Percentiles rank a stretch among this genome's conserved stretches.
Conservation (phyloP, 2,113 vertebrate species). For the Tringa solitaria region DNA sequence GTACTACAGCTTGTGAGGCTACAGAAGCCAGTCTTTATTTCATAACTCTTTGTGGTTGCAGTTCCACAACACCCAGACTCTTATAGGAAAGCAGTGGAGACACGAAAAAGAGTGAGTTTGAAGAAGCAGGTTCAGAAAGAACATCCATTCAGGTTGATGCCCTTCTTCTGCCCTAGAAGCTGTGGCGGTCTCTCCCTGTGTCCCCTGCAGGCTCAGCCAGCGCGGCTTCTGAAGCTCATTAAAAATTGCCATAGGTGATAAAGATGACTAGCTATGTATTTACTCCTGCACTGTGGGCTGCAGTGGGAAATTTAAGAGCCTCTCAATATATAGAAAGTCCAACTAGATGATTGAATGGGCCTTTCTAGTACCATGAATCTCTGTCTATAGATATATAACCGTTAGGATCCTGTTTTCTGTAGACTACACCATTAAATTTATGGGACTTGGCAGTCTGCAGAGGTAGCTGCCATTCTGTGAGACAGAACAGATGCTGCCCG, state of each 20-base stretch:
- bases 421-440: slow-evolving; percentile 1
- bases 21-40: background rate
- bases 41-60: background rate
- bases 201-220: background rate
- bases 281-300: background rate
- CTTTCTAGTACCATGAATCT: slow-evolving; percentile 15
- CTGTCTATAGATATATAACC: slow-evolving; percentile 5
- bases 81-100: background rate
- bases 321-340: slow-evolving; percentile 18
- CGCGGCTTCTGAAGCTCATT: background rate
- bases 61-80: background rate
- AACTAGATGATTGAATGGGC: slow-evolving; percentile 2
- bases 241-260: background rate
- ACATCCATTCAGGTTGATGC: background rate
- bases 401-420: slow-evolving; percentile 23
- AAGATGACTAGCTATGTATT: background rate
- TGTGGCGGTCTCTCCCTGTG: background rate
- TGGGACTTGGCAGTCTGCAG: background rate
- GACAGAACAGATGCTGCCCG: slow-evolving; percentile 3
- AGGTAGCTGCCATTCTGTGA: slow-evolving; percentile 23
- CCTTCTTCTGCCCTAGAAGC: background rate
- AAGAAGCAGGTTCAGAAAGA: background rate
- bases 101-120: background rate
- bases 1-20: background rate
- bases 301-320: slow-evolving; percentile 7